These are phyloP conservation scores for Lontra canadensis DNA, from an alignment of 2,113 vertebrate species.

Conservation along the genomic window DNA sequence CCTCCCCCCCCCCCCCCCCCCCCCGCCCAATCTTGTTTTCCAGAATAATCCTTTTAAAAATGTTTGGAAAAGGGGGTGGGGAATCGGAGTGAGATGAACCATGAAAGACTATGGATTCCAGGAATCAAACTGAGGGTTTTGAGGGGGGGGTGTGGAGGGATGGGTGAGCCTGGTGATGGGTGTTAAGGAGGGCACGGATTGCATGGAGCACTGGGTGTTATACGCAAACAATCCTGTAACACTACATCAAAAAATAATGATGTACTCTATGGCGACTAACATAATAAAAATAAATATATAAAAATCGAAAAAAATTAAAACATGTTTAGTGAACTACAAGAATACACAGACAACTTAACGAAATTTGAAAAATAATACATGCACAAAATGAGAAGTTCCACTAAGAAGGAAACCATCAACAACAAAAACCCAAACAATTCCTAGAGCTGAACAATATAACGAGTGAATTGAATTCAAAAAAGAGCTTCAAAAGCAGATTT, in stretches of 20 bases:
- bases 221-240: too few relatives aligned
- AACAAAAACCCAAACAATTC: not conserved
- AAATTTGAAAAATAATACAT: not conserved
- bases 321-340: not conserved
- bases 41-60: not conserved
- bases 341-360: not conserved
- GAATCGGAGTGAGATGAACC: rapidly evolving
- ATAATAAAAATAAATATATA: too few relatives aligned
- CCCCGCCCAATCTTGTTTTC: not conserved
- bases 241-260: too few relatives aligned
- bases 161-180: too few relatives aligned
- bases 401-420: not conserved
- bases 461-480: not conserved
- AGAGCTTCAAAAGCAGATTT: not conserved
- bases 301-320: too few relatives aligned
- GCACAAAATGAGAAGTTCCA: not conserved
- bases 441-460: not conserved
- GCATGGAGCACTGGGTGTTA: too few relatives aligned
- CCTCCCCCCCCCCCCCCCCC: too few relatives aligned
- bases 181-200: too few relatives aligned
- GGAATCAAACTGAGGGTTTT: too few relatives aligned
- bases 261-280: too few relatives aligned
- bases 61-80: not conserved
- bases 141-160: too few relatives aligned
- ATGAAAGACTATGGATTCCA: too few relatives aligned